These are phyloP conservation scores for Esox niger DNA, from an alignment of 2,113 vertebrate genomes.

Conservation along the genomic window DNA sequence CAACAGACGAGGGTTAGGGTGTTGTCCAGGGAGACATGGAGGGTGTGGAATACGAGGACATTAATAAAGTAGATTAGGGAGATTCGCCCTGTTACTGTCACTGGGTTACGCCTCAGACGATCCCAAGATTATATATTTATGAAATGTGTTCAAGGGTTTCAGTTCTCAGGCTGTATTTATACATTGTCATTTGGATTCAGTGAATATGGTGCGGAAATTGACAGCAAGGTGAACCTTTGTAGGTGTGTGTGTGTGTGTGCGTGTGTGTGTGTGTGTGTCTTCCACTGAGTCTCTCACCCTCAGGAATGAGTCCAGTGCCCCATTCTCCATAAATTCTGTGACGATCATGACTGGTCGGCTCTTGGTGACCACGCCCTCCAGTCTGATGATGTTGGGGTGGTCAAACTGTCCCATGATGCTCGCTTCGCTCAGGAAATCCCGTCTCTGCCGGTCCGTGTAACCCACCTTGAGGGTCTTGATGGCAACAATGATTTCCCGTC, in stretches of 20 bases:
- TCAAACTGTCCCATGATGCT: slow-evolving; percentile 99
- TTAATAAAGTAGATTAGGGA: slow-evolving; percentile 31
- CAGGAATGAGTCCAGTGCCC: slow-evolving; percentile 93
- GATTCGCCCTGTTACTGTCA: slow-evolving; percentile 16
- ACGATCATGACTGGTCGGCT: slow-evolving; percentile 98
- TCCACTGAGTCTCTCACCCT: slow-evolving; percentile 74
- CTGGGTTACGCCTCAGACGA: slow-evolving; percentile 3
- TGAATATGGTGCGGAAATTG: background rate
- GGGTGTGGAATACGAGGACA: slow-evolving; percentile 23
- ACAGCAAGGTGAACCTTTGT: background rate
- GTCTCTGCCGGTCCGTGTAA: slow-evolving; percentile 93
- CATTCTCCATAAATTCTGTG: slow-evolving; percentile 99
- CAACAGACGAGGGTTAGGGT: slow-evolving; percentile 27
- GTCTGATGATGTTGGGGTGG: slow-evolving; percentile 96
- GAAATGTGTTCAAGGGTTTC: background rate
- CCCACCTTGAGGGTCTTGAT: slow-evolving; percentile 98
- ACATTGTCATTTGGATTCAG: background rate
- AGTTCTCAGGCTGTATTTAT: background rate
- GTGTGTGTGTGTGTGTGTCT: background rate
- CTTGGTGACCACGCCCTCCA: slow-evolving; percentile 98
- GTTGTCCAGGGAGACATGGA: slow-evolving; percentile 34
- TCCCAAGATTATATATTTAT: background rate
- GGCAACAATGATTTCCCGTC: slow-evolving; percentile 94
- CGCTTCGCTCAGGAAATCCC: slow-evolving; percentile 95
- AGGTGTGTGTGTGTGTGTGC: no score